Evolutionary conservation across 2,888 invertebrate genomes (phyloP), one percentile per base, ranked within the genome.

Genomic region (Caenorhabditis auriculariae): DNA sequence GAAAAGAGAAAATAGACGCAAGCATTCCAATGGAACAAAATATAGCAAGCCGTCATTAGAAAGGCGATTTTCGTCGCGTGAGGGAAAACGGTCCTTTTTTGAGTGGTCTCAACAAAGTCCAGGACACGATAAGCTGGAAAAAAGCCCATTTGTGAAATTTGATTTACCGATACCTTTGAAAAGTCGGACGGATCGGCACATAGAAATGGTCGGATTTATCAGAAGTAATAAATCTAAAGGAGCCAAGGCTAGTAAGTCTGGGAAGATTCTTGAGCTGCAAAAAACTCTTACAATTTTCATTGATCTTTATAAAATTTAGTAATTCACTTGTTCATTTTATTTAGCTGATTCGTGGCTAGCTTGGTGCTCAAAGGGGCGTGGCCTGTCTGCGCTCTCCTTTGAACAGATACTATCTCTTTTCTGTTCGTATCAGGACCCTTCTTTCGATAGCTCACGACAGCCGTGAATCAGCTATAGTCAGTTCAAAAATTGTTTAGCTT

Each of bases 1-100:
- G 75, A 74, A 60, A 78, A 75, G 27, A 72, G 54, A 42, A 77
- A 79, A 48, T 79, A 79, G 27, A 78, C 65, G 26, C 76, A 76
- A 2, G 78, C 77, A 49, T 79, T 79, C 75, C 69, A 68, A 45
- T 74, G 74, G 41, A 74, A 74, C 1, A 74, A 38, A 29, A 71
- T 53, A 23, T 48, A 59, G 44, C 74, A 74, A 2, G 66, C 43
- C 7, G 57, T 44, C 15, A 57, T 57, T 38, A 74, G 52, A 52
- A 75, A 66, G 19, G 68, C 58, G 21, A 78, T 73, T 46, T 75
- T 71, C 32, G 67, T 66, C 15, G 62, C 74, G 43, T 78, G 76
- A 5, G 78, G 78, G 35, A 62, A 58, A 17, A 39, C 24, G 0
- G 69, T 59, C 23, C 58, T 28, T 6, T 60, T 52, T 41, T 59